A percentile compares a stretch with the other conserved stretches of the same genome.
Conservation (phyloP, 2,797 vertebrate species). For the Sebastes cheni region DNA sequence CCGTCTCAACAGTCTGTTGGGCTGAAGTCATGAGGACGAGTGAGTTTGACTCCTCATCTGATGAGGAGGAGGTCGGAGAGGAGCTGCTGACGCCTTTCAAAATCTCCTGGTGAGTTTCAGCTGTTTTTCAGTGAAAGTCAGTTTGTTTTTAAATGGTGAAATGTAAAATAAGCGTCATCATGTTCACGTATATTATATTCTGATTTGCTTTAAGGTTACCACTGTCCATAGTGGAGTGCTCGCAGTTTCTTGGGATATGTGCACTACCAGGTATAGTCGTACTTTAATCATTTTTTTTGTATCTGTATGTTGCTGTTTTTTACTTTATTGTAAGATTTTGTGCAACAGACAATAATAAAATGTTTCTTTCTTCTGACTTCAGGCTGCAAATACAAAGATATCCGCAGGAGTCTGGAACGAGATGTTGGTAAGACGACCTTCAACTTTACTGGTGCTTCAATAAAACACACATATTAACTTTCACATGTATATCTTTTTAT, state of each 20-base stretch:
- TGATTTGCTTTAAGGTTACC: conserved; percentile 80
- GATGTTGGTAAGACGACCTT: conserved; percentile 84
- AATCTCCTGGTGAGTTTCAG: conserved; percentile 86
- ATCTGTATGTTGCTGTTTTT: background rate
- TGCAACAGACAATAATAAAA: rapidly evolving
- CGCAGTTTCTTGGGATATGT: conserved; percentile 88
- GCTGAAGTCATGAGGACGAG: conserved; percentile 70
- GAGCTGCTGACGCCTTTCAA: conserved; percentile 81
- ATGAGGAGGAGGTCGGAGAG: conserved; percentile 84
- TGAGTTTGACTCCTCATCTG: conserved; percentile 91
- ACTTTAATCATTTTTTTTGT: background rate
- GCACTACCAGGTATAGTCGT: conserved; percentile 86
- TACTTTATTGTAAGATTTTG: background rate
- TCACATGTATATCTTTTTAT: background rate
- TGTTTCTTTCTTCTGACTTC: conserved; percentile 19
- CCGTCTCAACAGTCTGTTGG: conserved; percentile 1
- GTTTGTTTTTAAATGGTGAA: background rate
- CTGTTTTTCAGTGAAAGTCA: background rate
- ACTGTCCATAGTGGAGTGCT: conserved; percentile 82
- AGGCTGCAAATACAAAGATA: conserved; percentile 92
- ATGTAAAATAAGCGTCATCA: background rate
- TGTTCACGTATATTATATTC: background rate
- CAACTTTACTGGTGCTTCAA: background rate
- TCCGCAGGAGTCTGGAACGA: conserved; percentile 88
- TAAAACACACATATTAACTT: background rate